Percentiles rank a stretch among this genome's conserved stretches.
phyloP scores from a whole-genome alignment of 64 coral and sea anemone species.

The Anthopleura sola region DNA sequence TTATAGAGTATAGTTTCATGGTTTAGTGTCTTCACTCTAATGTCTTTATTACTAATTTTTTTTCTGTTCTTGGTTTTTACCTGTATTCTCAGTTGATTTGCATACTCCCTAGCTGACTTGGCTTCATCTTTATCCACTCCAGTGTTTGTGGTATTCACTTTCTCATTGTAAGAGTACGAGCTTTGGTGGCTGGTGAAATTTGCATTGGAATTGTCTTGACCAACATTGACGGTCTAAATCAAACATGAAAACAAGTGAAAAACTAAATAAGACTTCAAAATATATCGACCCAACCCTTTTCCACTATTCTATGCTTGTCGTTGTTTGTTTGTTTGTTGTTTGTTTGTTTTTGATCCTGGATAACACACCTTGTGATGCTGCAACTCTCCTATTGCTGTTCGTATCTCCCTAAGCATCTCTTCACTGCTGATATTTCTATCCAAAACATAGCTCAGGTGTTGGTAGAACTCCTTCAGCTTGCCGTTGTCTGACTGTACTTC shows the following conservation, averaged over 20 bases:
- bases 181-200: background rate
- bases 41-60: too few species aligned
- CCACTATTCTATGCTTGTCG: too few species aligned
- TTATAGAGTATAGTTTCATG: too few species aligned
- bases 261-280: background rate
- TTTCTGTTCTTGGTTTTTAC: conserved; percentile 2
- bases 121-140: conserved; percentile 64
- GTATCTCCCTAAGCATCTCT: conserved; percentile 69
- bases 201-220: background rate
- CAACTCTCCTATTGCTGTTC: conserved; percentile 46
- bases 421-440: conserved; percentile 47
- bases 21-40: too few species aligned
- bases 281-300: too few species aligned
- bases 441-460: conserved; percentile 47
- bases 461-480: conserved; percentile 45
- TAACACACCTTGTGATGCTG: conserved; percentile 56
- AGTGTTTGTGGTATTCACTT: background rate
- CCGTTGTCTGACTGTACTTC: conserved; percentile 9
- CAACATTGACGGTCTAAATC: background rate
- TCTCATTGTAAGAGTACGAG: background rate
- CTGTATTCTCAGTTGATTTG: conserved; percentile 71
- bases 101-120: conserved; percentile 46
- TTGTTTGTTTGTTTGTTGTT: too few species aligned
- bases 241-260: background rate
- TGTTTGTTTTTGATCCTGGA: too few species aligned